Base-by-base conservation (phyloP, 2,797 vertebrate genomes). In the Tangara arthus region DNA sequence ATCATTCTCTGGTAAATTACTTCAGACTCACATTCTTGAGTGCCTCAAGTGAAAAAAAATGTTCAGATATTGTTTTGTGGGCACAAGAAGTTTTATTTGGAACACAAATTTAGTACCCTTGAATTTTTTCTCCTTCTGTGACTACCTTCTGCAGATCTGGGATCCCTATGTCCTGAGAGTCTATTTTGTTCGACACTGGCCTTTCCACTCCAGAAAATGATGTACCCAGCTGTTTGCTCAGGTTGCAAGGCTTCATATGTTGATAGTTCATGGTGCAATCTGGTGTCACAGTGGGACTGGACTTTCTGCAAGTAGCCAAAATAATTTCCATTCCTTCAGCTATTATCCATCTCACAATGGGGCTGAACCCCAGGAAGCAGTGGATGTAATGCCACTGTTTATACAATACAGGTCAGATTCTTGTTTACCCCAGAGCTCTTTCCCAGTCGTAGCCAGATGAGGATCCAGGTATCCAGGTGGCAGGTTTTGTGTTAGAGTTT, bases 401-500 rank as follows among this genome's bases (percentile, higher is more conserved):
- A 23, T 47, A 28, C 27, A 19, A 18, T 20, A 23, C 32, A 63
- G 27, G 15, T 64, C 42, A 75, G 39, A 71, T 35, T 75, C 37
- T 76, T 5, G 1, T 69, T 91, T 49, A 39, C 17, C 15, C 39
- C 27, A 50, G 53, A 84, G 34, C 17, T 28, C 23, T 80, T 71
- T 76, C 64, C 50, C 37, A 32, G 1, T 0, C 41, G 55, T 21
- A 44, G 8, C 41, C 21, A 35, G 82, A n/a, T n/a, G 39, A 92
- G n/a, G 35, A 53, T 60, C 30, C 64, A 35, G n/a, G 30, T 55
- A 17, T 53, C 30, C n/a, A 47, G 66, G 37, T 91, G 95, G 77
- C 52, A 77, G 90, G 68, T 91, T 89, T 94, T 93, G 57, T 71
- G 93, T 89, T 85, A 87, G 94, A 61, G 61, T 95, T 97, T 96